Evolutionary conservation across 2,797 vertebrate species (phyloP), one percentile per base, ranked within the genome.

Genomic region (Aeoliscus strigatus): DNA sequence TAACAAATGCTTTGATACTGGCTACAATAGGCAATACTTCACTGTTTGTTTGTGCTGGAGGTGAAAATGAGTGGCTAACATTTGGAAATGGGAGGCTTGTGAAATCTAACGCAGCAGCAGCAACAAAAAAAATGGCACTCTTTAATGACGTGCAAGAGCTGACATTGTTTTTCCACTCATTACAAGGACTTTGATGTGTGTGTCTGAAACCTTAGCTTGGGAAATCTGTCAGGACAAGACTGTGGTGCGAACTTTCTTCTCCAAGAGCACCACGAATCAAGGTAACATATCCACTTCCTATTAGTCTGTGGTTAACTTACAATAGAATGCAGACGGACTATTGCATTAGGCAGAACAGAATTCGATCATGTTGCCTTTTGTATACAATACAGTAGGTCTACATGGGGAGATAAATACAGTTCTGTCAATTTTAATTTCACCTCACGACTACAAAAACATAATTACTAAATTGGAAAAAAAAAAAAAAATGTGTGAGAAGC

Each of bases 1-100:
- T 84, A 87, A 86, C 85, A 88, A 88, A 87, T 86, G 86, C 78
- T 87, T 86, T 87, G 82, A 86, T 85, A 78, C 44, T 51, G 62
- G 76, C 77, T 75, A 66, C 77, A 79, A 79, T 42, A 70, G 65
- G 66, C 69, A 50, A 81, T 77, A 75, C 66, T 73, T 75, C 28
- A 67, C 53, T 78, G 83, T 85, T 87, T 85, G 82, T 86, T 87
- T 87, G 83, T 79, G 80, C 85, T 86, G 87, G 85, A 88, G 85
- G 85, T 86, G 85, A 84, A 87, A 87, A 85, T 75, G 81, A 81
- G 70, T 84, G 82, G 68, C 72, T 81, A 79, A 80, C 76, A 69
- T 80, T 69, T 79, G 64, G 73, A 76, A 63, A 66, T 61, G 53
- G 44, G 56, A 75, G 41, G 73, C 73, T 77, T 70, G 75, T 72